Evolutionary conservation across 1,140 invertebrate genomes (phyloP).

Genomic region (Ganaspis sp.): DNA sequence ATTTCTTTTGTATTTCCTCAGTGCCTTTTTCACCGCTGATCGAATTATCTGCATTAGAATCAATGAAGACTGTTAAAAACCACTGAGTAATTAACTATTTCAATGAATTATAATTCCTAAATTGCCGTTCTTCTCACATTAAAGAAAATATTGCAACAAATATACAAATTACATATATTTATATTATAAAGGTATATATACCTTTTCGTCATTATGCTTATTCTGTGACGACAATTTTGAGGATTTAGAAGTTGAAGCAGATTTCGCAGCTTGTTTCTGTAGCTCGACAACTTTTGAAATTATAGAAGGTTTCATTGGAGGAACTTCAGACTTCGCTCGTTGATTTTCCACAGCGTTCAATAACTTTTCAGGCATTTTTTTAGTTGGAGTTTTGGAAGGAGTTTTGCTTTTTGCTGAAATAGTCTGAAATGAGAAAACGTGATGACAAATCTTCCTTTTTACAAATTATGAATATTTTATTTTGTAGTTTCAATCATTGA

Average conservation of each 20-base stretch:
- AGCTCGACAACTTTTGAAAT: constrained; percentile 42
- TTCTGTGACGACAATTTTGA: constrained; percentile 51
- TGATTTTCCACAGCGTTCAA: constrained; percentile 30
- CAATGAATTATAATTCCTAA: too few relatives aligned
- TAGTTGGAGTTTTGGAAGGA: background rate
- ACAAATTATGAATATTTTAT: constrained; percentile 30
- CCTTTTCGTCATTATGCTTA: constrained; percentile 58
- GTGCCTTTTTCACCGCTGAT: constrained; percentile 54
- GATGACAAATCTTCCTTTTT: too few relatives aligned
- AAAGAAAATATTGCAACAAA: too few relatives aligned
- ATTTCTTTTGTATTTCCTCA: constrained; percentile 62
- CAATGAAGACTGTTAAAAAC: constrained; percentile 13
- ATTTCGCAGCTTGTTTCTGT: constrained; percentile 39
- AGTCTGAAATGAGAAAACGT: too few relatives aligned
- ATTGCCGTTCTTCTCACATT: too few relatives aligned
- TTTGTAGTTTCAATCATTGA: too few relatives aligned
- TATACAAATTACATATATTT: too few relatives aligned
- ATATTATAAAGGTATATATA: too few relatives aligned
- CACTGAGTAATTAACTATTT: background rate
- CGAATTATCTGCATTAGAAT: constrained; percentile 54
- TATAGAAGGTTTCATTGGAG: constrained; percentile 18
- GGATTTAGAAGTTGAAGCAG: constrained; percentile 34
- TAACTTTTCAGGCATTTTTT: constrained; percentile 20
- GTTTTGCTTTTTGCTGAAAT: constrained; percentile 4
- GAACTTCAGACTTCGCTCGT: constrained; percentile 29